phyloP scores from a whole-genome alignment of 2,888 invertebrate genomes.

The Phytoseiulus persimilis region DNA sequence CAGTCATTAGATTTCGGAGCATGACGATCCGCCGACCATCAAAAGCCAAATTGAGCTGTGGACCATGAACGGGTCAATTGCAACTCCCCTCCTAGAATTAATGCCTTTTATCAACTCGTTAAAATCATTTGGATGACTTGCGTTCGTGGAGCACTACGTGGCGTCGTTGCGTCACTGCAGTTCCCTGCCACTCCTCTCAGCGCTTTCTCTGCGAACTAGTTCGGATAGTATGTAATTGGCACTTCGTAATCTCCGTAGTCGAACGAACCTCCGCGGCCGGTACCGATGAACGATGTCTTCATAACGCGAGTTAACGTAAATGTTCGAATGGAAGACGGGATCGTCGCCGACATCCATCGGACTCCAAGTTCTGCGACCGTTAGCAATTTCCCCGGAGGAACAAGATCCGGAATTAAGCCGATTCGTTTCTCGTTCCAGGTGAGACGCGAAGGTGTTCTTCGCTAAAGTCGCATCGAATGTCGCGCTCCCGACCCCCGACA shows the following conservation, averaged over 20 bases:
- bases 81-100: not conserved
- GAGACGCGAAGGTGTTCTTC: not conserved
- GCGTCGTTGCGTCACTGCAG: not conserved
- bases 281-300: not conserved
- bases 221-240: not conserved
- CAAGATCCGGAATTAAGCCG: too few relatives aligned
- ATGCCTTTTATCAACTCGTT: not conserved
- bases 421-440: not conserved
- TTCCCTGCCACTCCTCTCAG: not conserved
- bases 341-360: not conserved
- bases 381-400: too few relatives aligned
- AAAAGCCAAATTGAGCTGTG: not conserved
- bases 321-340: not conserved
- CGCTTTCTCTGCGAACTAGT: not conserved
- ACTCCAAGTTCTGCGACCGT: too few relatives aligned
- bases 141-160: not conserved
- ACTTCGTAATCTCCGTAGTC: not conserved
- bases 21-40: not conserved
- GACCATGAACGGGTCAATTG: not conserved
- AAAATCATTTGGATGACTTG: not conserved
- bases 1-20: too few relatives aligned
- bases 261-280: not conserved
- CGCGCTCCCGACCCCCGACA: not conserved
- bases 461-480: not conserved
- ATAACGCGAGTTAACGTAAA: not conserved